Evolutionary conservation across 1,140 invertebrate species (phyloP), one percentile per base, ranked within the genome.

Genomic region (Scaptomyza pallida): DNA sequence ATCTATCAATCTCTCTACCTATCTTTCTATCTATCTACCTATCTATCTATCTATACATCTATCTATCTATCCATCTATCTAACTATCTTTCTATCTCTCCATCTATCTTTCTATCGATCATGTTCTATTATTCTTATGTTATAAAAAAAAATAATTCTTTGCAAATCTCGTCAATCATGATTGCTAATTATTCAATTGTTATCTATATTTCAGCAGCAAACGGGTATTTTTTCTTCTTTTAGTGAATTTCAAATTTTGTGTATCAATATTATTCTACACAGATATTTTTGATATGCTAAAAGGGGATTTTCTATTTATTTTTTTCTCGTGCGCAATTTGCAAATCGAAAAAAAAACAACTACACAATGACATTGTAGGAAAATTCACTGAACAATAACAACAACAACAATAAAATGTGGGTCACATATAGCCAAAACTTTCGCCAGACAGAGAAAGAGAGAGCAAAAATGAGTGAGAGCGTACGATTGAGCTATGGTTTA

Each of bases 321-420:
- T 21, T 21, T 21, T 2, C 4, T 30, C 35, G 33, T 23, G 41
- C 60, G 51, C 72, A 71, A 65, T 55, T 76, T 56, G 37, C 45
- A 56, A 67, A 60, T 54, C 55, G 21, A 40, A 63, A n/a, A n/a
- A n/a, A n/a, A n/a, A n/a, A n/a, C n/a, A n/a, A 45, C 17, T 50
- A 6, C 45, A 43, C 40, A 55, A 35, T 33, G 72, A 60, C 47
- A 72, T 60, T 72, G 73, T 40, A 62, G 77, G 73, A 77, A 72
- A 80, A 33, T 47, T 19, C 72, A 67, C 15, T 62, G 57, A 72
- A 61, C 50, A 72, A 41, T 62, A 75, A 72, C 68, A 57, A 15
- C 37, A 23, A 13, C 78, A 64, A 62, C 75, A 67, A 43, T 8
- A 63, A 83, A 75, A 83, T 79, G 65, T 85, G 81, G 77, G 81